Evolutionary conservation across 2,797 vertebrate species (phyloP).

Genomic region (Poeciliopsis paucimaculata): DNA sequence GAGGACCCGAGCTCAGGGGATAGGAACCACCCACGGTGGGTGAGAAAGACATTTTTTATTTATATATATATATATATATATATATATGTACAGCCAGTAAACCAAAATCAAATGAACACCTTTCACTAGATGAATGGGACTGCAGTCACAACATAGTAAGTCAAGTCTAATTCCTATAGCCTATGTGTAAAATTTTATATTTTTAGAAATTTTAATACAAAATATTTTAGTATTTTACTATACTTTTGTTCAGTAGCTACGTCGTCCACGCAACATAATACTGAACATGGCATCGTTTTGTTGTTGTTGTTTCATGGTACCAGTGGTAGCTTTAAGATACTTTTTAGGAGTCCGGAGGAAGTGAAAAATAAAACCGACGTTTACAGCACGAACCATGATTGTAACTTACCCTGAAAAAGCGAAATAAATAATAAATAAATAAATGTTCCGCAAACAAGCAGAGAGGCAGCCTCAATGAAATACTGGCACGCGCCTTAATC

Average conservation of each 20-base stretch:
- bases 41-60: no score
- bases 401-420: no score
- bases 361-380: no score
- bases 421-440: no score
- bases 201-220: background rate
- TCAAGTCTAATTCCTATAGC: background rate
- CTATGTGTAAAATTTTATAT: background rate
- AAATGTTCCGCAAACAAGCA: slow-evolving; percentile 1
- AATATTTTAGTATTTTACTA: background rate
- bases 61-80: background rate
- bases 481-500: slow-evolving; percentile 17
- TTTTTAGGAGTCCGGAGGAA: no score
- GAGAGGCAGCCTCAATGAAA: slow-evolving; percentile 2
- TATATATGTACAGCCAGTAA: no score
- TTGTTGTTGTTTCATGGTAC: no score
- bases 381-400: no score
- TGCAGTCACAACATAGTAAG: background rate
- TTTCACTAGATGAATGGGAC: background rate
- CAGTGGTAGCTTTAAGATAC: no score
- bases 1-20: no score
- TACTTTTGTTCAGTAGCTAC: background rate
- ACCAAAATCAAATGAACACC: background rate
- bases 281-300: background rate
- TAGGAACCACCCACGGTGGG: no score
- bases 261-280: background rate